Evolutionary conservation across 2,888 invertebrate species (phyloP).

Genomic region (Tetrapedia diversipes): DNA sequence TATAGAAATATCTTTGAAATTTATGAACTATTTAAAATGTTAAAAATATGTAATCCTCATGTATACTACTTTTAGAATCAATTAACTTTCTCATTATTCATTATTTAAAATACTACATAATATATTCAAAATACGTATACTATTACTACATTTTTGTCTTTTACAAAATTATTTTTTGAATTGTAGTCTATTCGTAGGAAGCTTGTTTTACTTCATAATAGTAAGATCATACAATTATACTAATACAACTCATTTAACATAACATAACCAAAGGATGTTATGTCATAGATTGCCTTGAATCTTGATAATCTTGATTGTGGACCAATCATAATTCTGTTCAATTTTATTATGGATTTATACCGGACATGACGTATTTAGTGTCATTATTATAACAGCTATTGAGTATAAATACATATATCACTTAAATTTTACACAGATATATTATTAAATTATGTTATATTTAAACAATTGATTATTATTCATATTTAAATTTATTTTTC

Average conservation of each 20-base stretch:
- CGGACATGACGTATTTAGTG: slow-evolving; percentile 43
- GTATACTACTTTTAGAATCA: not conserved
- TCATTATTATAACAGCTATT: not conserved
- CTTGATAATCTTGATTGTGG: slow-evolving; percentile 46
- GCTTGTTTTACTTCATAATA: slow-evolving; percentile 5
- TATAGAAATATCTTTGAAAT: not conserved
- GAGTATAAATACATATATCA: slow-evolving; percentile 29
- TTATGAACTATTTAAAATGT: not conserved
- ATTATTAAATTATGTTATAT: not conserved
- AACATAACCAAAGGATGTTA: slow-evolving; percentile 43
- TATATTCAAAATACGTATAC: not conserved
- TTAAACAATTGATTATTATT: not conserved
- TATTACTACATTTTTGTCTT: not conserved
- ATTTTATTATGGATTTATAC: slow-evolving; percentile 28
- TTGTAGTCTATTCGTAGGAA: not conserved
- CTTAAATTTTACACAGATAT: slow-evolving; percentile 13
- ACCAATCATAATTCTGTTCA: slow-evolving; percentile 44
- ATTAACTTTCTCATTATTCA: not conserved
- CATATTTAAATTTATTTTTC: not conserved
- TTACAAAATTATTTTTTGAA: not conserved
- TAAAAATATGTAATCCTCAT: not conserved
- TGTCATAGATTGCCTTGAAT: slow-evolving; percentile 50
- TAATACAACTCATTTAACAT: slow-evolving; percentile 34
- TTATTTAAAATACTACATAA: not conserved
- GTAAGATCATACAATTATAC: slow-evolving; percentile 25